Base-by-base conservation (phyloP, 2,797 vertebrate species). In the Epinephelus malabaricus region DNA sequence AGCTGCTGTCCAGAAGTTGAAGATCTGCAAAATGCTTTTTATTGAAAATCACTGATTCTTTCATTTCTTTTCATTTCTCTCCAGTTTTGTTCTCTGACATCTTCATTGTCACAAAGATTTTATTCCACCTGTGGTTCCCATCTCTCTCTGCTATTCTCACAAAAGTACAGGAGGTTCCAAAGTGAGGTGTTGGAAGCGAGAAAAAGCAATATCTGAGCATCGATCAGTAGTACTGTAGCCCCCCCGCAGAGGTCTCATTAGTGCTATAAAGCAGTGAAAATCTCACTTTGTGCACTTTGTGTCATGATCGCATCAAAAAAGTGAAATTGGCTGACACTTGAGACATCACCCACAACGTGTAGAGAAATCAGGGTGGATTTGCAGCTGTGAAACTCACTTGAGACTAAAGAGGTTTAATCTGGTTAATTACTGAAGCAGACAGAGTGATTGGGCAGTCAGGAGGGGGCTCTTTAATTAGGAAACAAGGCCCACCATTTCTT, bases 341-440 rank as follows among this genome's bases (percentile, higher is more conserved):
- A 83, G 77, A 69, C 25, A 67, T 62, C 58, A 59, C 19, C 51
- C 2, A 40, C 62, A 78, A 66, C 62, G 68, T 10, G 58, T 21
- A n/a, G 40, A 59, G 27, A 27, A 34, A 55, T 46, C 40, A 23
- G 19, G 25, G 21, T 69, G 47, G 43, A 51, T 78, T 40, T 68
- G 49, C 62, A 72, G 83, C 76, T 82, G 82, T 67, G 68, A 34
- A 69, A 61, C 19, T 68, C 78, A 80, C 70, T 71, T 50, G 56
- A 87, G 70, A 75, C 63, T 71, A 30, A 68, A 79, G 56, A 72
- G 73, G 59, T 56, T 79, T 87, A 79, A 85, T 85, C 50, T 66
- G 65, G 76, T 64, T 89, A 79, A 90, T 86, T 81, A 73, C 58
- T 78, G 64, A 62, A 76, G 74, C 47, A 73, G 66, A 66, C 23